Conservation (phyloP, 2,888 invertebrate genomes). For the Trisateles emortualis region DNA sequence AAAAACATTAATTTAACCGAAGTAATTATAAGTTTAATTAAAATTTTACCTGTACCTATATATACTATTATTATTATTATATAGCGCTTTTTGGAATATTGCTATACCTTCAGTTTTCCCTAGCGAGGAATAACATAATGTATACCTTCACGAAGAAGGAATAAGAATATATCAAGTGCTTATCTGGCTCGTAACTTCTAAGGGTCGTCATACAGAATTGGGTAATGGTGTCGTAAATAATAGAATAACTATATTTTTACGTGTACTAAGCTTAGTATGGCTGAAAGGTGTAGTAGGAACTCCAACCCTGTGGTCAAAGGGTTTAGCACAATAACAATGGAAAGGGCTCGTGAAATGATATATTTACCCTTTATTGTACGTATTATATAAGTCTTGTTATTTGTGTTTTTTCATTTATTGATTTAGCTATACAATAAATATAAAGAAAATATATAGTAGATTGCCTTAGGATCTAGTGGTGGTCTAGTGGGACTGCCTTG, state of each 20-base stretch:
- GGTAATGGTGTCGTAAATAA: conserved; percentile 34
- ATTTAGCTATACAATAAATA: conserved; percentile 24
- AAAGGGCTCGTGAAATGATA: no score
- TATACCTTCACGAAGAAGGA: conserved; percentile 30
- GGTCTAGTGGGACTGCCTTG: no score
- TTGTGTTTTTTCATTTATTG: no score
- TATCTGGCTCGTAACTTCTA: conserved; percentile 38
- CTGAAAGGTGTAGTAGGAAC: conserved; percentile 10
- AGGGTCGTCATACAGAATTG: conserved; percentile 38
- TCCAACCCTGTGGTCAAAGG: neutral
- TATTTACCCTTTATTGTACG: no score
- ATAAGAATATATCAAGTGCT: conserved; percentile 44
- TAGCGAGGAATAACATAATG: conserved; percentile 16
- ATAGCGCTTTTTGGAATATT: conserved; percentile 1
- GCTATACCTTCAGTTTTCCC: conserved; percentile 12
- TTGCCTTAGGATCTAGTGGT: no score
- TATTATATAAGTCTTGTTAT: no score
- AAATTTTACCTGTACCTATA: no score
- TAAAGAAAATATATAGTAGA: no score
- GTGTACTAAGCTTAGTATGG: conserved; percentile 21
- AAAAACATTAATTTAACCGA: no score
- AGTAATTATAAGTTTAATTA: no score
- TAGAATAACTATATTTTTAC: conserved; percentile 25
- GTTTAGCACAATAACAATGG: no score
- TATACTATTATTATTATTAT: no score